Evolutionary conservation across 2,888 invertebrate species (phyloP).

Genomic region (Ceramica pisi): DNA sequence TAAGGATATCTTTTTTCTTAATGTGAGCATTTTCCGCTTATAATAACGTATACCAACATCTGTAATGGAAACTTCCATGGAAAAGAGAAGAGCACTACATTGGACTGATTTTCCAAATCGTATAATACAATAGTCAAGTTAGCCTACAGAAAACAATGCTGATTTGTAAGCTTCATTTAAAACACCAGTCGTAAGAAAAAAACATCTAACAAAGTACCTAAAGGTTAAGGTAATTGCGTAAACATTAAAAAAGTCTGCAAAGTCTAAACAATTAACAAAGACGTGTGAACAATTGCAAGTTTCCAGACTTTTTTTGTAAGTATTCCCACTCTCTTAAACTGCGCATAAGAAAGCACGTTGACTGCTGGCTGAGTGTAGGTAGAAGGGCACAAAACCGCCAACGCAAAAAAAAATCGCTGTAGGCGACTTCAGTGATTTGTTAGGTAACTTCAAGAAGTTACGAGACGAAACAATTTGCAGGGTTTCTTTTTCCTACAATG

Average conservation of each 20-base stretch:
- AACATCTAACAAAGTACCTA: not conserved
- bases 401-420: not conserved
- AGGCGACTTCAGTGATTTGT: not conserved
- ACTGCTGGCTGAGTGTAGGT: not conserved
- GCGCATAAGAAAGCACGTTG: not conserved
- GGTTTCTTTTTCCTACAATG: not conserved
- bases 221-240: not conserved
- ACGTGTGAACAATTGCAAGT: not conserved
- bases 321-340: not conserved
- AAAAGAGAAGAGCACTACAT: not conserved
- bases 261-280: too few relatives aligned
- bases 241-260: not conserved
- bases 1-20: too few relatives aligned
- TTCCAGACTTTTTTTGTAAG: not conserved
- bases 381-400: not conserved
- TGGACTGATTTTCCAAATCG: not conserved
- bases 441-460: not conserved
- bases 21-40: too few relatives aligned
- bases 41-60: too few relatives aligned
- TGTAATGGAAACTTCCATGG: too few relatives aligned
- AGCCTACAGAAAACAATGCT: too few relatives aligned
- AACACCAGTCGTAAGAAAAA: not conserved
- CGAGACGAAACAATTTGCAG: not conserved
- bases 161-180: too few relatives aligned
- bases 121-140: too few relatives aligned